Evolutionary conservation across 2,888 invertebrate species (phyloP).

Genomic region (Leptothorax acervorum): DNA sequence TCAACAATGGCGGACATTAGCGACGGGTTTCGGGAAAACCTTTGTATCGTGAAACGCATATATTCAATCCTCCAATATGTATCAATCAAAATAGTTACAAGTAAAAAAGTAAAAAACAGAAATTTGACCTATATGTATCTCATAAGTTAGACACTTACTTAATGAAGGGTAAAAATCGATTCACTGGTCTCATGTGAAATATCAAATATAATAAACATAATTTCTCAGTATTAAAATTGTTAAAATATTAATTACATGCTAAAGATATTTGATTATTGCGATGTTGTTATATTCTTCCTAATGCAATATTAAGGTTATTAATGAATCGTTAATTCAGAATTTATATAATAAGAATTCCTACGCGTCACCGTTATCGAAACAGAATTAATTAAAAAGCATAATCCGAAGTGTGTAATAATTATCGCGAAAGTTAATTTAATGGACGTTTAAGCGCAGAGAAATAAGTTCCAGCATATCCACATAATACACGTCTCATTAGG

Average conservation of each 20-base stretch:
- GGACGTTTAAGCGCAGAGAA: constrained; percentile 18
- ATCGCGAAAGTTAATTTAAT: constrained; percentile 36
- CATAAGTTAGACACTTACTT: neutral
- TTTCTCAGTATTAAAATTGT: neutral
- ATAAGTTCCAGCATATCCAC: constrained; percentile 24
- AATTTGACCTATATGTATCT: neutral
- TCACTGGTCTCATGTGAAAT: neutral
- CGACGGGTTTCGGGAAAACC: neutral
- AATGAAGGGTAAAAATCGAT: neutral
- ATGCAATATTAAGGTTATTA: neutral
- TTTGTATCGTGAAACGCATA: neutral
- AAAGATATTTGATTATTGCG: neutral
- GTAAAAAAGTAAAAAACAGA: neutral
- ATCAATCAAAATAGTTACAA: neutral
- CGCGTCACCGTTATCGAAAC: neutral
- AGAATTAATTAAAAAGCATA: neutral
- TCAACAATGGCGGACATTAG: constrained; percentile 38
- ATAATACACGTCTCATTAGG: constrained; percentile 66
- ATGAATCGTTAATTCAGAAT: neutral
- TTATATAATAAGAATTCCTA: neutral
- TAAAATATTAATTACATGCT: neutral
- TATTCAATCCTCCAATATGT: neutral
- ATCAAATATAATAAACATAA: neutral
- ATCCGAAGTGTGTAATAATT: constrained; percentile 8
- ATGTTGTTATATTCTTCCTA: neutral